Evolutionary conservation across 2,888 invertebrate species (phyloP).

Genomic region (Amiota mariae): DNA sequence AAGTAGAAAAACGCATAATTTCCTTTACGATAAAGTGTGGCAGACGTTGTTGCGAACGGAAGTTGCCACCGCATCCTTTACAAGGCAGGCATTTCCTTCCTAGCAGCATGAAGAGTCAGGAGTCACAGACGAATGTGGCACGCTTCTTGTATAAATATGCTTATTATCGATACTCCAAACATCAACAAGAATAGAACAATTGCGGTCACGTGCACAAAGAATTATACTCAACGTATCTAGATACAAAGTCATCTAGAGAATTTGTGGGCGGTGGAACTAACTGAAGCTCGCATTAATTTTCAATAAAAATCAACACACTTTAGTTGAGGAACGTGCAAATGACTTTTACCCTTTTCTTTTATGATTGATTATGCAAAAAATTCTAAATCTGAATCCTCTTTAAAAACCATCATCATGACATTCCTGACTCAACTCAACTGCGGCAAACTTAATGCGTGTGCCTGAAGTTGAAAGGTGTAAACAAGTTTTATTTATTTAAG

Average conservation of each 20-base stretch:
- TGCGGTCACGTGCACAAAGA: constrained; percentile 70
- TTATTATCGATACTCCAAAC: constrained; percentile 71
- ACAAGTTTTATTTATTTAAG: constrained; percentile 47
- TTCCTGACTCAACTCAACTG: background rate
- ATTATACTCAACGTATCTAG: constrained; percentile 31
- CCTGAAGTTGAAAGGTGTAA: constrained; percentile 70
- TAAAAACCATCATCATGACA: background rate
- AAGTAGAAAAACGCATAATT: constrained; percentile 42
- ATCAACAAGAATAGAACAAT: constrained; percentile 51
- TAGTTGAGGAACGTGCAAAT: constrained; percentile 45
- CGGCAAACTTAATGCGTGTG: constrained; percentile 20
- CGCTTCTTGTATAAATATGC: constrained; percentile 59
- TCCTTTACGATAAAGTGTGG: constrained; percentile 41
- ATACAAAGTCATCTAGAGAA: constrained; percentile 33
- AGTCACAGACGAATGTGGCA: constrained; percentile 29
- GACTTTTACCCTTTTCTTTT: constrained; percentile 65
- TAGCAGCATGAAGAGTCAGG: constrained; percentile 25
- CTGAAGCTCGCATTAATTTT: constrained; percentile 55
- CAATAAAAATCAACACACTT: constrained; percentile 62
- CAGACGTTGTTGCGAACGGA: background rate
- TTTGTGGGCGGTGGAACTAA: constrained; percentile 24
- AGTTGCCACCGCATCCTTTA: constrained; percentile 54
- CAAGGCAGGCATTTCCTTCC: constrained; percentile 53
- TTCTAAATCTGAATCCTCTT: constrained; percentile 41
- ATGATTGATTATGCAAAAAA: constrained; percentile 62